A percentile compares a stretch with the other conserved stretches of the same genome.
These are phyloP conservation scores for Phenganax subtilis DNA, from an alignment of 92 coral and sea anemone genomes.

Conservation along the genomic window DNA sequence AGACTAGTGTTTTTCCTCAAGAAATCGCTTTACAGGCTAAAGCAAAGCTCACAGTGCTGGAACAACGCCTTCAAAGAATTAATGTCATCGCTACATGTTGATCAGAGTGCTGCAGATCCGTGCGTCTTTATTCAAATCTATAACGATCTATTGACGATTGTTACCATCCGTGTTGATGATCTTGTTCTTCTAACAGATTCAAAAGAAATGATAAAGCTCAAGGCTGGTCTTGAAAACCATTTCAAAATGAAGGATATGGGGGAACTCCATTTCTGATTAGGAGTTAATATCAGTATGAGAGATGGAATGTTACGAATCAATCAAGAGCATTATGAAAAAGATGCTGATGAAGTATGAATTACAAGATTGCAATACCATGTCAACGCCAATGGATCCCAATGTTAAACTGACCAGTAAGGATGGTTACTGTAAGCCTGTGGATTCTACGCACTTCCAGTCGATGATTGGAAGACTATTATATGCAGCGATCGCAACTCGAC, in stretches of 20 bases:
- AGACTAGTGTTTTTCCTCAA: conserved; percentile 49
- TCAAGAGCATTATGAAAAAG: conserved; percentile 13
- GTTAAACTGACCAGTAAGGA: conserved; percentile 48
- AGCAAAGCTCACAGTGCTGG: conserved; percentile 53
- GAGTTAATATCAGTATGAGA: background rate
- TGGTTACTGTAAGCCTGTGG: conserved; percentile 48
- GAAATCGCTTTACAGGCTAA: conserved; percentile 52
- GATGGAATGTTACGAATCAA: background rate
- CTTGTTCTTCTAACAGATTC: background rate
- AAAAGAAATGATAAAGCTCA: background rate
- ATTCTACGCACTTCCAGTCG: conserved; percentile 46
- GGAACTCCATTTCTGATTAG: no score
- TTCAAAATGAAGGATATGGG: conserved; percentile 31
- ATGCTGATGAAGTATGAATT: background rate
- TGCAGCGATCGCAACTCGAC: conserved; percentile 53
- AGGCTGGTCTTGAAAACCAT: background rate
- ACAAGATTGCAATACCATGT: background rate
- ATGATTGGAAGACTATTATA: conserved; percentile 47
- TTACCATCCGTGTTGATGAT: conserved; percentile 5
- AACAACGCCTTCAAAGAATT: conserved; percentile 47
- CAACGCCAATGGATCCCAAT: conserved; percentile 32
- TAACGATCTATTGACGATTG: background rate
- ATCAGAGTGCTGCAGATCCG: conserved; percentile 18
- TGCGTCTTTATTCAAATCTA: conserved; percentile 3
- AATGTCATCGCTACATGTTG: conserved; percentile 16